Evolutionary conservation across 2,888 invertebrate genomes (phyloP), one percentile per base, ranked within the genome.

Genomic region (Agrilus mali): DNA sequence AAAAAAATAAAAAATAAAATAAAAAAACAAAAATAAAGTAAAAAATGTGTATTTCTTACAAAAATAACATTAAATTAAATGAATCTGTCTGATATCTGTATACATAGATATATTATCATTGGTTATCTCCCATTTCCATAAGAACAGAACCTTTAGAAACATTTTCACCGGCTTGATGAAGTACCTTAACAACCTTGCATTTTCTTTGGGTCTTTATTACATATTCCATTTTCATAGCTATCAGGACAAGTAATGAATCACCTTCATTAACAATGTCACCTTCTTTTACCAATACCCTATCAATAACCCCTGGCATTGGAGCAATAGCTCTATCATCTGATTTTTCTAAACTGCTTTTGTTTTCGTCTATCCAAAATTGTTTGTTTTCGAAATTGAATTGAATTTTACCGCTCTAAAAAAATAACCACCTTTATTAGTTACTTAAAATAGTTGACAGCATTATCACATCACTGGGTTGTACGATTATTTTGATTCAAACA

Each of bases 221-320:
- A 64, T 96, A 86, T 75, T 98, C 98, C 98, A 99, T 99, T 73
- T 99, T 98, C 98, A 98, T 98, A 1, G 98, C 98, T 50, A 95
- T 93, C 60, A 98, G 82, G 36, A 96, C 86, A 47, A 96, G 82
- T 3, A 99, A 70, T 0, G 88, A 82, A 61, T 97, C 93, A 1
- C 95, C 96, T 61, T 80, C 78, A 49, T 80, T 78, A 4, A 98
- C 93, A 49, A 63, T 60, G 55, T 93, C 86, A 1, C 94, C 95
- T 17, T 76, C 71, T 47, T 76, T 74, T 2, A 97, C 92, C 15
- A 89, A 71, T 39, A 97, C 70, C 64, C 89, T 90, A 60, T 97
- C 95, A 35, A 98, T 73, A 13, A 96, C 78, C 2, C 98, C 98
- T 0, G 97, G 97, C 80, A 98, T 98, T 8, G 97, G 97, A 6